Base-by-base conservation (phyloP, 1,140 invertebrate genomes). In the Scaptomyza pallida region DNA sequence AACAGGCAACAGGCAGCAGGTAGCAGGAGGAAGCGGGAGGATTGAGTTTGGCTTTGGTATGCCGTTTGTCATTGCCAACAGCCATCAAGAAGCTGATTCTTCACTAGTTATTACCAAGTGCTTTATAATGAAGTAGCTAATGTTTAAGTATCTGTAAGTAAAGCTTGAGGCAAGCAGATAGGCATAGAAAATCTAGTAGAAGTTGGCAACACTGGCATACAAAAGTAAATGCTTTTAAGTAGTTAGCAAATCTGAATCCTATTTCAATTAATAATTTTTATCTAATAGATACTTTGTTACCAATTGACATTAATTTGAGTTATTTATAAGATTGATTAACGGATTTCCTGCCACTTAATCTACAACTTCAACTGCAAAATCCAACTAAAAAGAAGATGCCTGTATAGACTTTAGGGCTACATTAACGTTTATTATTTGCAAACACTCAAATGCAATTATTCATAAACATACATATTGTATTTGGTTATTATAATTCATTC, bases 51-150 rank as follows among this genome's bases (percentile, higher is more conserved):
- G 64, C 16, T 33, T 69, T 35, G 23, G 30, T 40, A 52, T 63
- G 47, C 59, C 59, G 41, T 62, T 45, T 62, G 48, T 47, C 23
- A 41, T 21, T 60, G 41, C 16, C 63, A 51, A 48, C 64, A 52
- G 61, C 55, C 64, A 52, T 61, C 55, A 35, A 45, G 8, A 30
- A 45, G 59, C 73, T 80, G 48, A 30, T 72, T 59, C 33, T n/a
- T 61, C 56, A 60, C 64, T 60, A 41, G 62, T 67, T 86, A 81
- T 76, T 73, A 78, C 69, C 86, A 81, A 86, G 82, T 86, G 72
- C 74, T 61, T 85, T 81, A 77, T 86, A 81, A 86, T 86, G 77
- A 86, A 86, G 77, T 86, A 70, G 81, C 77, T 75, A 79, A 80
- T 75, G 62, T 77, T 10, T 26, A 67, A 67, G 62, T 56, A 61